These are phyloP conservation scores for Seira musarum DNA, from an alignment of 2,888 invertebrate genomes.

Conservation along the genomic window DNA sequence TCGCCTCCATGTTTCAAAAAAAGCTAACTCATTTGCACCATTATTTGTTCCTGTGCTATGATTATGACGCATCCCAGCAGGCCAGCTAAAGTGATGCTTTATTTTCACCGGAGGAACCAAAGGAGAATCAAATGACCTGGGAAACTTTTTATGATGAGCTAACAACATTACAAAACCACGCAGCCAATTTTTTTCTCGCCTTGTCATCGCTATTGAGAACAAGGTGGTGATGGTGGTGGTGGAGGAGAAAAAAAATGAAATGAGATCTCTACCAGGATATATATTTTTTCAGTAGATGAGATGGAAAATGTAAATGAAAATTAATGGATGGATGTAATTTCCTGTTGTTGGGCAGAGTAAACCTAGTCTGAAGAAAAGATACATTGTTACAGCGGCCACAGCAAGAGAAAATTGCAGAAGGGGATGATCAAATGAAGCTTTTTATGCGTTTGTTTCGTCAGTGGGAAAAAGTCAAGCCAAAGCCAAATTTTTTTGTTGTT, in stretches of 20 bases:
- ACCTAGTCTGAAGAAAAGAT: not conserved
- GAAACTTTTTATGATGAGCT: conserved; percentile 8
- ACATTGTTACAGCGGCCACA: not conserved
- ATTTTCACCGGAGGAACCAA: not conserved
- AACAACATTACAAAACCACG: not conserved
- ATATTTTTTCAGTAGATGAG: not conserved
- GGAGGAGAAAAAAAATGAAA: not conserved
- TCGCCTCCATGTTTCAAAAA: not conserved
- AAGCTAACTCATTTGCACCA: conserved; percentile 10
- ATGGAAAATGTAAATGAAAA: conserved; percentile 43
- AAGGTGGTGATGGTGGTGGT: not conserved
- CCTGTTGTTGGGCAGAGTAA: conserved; percentile 21
- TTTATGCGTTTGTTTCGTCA: conserved; percentile 6
- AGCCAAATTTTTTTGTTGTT: not conserved
- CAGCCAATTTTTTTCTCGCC: not conserved
- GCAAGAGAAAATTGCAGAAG: not conserved
- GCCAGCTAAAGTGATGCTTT: not conserved
- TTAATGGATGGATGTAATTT: conserved; percentile 52
- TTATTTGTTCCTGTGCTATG: conserved; percentile 8
- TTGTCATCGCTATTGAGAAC: not conserved
- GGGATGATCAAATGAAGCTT: not conserved
- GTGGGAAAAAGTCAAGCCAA: conserved; percentile 1
- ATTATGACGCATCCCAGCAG: conserved; percentile 5
- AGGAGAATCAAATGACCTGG: not conserved
- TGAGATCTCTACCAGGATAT: not conserved